Evolutionary conservation across 2,797 vertebrate species (phyloP), one percentile per base, ranked within the genome.

Genomic region (Enteromius trimaculatus): DNA sequence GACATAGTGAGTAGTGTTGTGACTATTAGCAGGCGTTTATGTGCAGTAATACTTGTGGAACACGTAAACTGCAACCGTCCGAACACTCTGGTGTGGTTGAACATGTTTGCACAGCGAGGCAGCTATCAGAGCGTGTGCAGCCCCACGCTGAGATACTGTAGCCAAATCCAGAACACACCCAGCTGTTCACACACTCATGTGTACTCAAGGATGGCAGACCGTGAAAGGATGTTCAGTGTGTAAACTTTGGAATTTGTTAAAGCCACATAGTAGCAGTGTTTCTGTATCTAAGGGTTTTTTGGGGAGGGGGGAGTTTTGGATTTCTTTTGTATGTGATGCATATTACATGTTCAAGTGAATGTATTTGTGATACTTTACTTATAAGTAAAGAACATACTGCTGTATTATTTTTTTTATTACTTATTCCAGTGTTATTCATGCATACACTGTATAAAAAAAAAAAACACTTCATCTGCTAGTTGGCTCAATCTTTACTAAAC

Each of bases 131-230:
- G 47, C 4, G 23, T 7, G 49, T 58, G 53, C 31, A 58, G 29
- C 49, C 42, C 11, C 71, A 74, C 14, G 84, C 51, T 70, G 66
- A 86, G 87, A 87, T 84, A 76, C 53, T 42, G 55, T 65, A 90
- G 84, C 68, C 68, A 71, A 44, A 82, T 80, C 53, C 65, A 89
- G 85, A 84, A 88, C 85, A 86, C 69, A 80, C 85, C 85, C 93
- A 89, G 91, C 92, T 93, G 93, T 90, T 90, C 92, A 93, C 90
- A 91, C 71, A 91, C 6, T 81, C 74, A 69, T 85, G 91, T 93
- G 93, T 93, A 89, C 91, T 88, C 84, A 91, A 86, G 86, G 87
- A 78, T 9, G 53, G 84, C 81, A 55, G 53, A 83, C 1, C 8
- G 85, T 87, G 81, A 84, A 90, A 79, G 84, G 51, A 53, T 31